These are phyloP conservation scores for Corythornis madagascariensis DNA, from an alignment of 2,113 vertebrate genomes.

Conservation along the genomic window DNA sequence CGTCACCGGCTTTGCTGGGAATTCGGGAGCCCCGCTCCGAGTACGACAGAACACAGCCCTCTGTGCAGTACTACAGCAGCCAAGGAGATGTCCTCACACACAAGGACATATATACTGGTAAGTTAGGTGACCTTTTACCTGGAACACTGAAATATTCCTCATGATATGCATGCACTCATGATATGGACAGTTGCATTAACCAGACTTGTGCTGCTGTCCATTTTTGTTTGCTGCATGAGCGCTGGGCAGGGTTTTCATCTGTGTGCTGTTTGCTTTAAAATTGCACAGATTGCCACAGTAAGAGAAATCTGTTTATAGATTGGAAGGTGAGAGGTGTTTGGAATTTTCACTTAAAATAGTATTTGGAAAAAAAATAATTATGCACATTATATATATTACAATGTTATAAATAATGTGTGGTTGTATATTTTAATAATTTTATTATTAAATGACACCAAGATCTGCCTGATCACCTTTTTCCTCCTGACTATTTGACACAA, in stretches of 20 bases:
- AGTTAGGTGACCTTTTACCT: conserved; percentile 14
- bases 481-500: background rate
- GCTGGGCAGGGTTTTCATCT: background rate
- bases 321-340: background rate
- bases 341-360: background rate
- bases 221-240: background rate
- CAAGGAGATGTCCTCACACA: conserved; percentile 88
- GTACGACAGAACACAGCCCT: conserved; percentile 88
- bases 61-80: conserved; percentile 98
- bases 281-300: background rate
- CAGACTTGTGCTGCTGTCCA: background rate
- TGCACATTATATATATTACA: background rate
- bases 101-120: conserved; percentile 93
- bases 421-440: background rate
- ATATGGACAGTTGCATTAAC: background rate
- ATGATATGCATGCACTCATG: background rate
- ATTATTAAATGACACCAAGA: background rate
- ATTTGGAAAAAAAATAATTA: background rate
- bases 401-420: background rate
- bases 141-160: background rate
- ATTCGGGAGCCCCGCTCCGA: conserved; percentile 91
- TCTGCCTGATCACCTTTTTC: background rate
- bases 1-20: conserved; percentile 92
- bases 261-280: background rate
- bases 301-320: background rate